Conservation (phyloP, 2,888 invertebrate genomes). For the Eupithecia abbreviata region DNA sequence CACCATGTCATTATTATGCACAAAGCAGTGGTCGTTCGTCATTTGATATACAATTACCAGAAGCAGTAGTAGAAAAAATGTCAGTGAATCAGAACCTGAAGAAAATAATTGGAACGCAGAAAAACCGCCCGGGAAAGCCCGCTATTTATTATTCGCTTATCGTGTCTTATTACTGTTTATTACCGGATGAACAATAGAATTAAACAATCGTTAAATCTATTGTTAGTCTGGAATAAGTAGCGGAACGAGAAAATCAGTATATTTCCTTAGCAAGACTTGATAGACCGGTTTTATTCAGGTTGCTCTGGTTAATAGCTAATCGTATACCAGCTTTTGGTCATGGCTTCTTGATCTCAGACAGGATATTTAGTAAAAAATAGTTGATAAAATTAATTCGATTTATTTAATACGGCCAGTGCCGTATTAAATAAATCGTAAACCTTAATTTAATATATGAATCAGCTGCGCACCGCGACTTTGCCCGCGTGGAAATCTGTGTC, state of each 20-base stretch:
- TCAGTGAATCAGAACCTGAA: slow-evolving; percentile 45
- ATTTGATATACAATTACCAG: slow-evolving; percentile 6
- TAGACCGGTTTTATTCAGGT: slow-evolving; percentile 1
- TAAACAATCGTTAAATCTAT: not conserved
- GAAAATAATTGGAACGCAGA: slow-evolving; percentile 39
- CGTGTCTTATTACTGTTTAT: slow-evolving; percentile 40
- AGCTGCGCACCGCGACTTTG: too few species aligned
- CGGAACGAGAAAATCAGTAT: not conserved
- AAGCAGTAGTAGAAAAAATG: slow-evolving; percentile 24
- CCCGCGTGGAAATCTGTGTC: too few species aligned
- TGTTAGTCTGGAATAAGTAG: not conserved
- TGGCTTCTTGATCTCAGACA: too few species aligned
- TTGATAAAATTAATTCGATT: too few species aligned
- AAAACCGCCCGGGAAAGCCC: slow-evolving; percentile 66
- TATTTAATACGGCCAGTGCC: too few species aligned
- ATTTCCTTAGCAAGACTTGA: not conserved
- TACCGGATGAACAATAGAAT: slow-evolving; percentile 2
- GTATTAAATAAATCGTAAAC: too few species aligned
- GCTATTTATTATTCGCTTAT: slow-evolving; percentile 66
- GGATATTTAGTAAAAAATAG: too few species aligned
- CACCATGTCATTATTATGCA: not conserved
- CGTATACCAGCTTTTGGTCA: too few species aligned
- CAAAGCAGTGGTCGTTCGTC: not conserved
- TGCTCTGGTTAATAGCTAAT: not conserved
- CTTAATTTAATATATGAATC: too few species aligned